Evolutionary conservation across 1,140 invertebrate species (phyloP), one percentile per base, ranked within the genome.

Genomic region (Homarus americanus): DNA sequence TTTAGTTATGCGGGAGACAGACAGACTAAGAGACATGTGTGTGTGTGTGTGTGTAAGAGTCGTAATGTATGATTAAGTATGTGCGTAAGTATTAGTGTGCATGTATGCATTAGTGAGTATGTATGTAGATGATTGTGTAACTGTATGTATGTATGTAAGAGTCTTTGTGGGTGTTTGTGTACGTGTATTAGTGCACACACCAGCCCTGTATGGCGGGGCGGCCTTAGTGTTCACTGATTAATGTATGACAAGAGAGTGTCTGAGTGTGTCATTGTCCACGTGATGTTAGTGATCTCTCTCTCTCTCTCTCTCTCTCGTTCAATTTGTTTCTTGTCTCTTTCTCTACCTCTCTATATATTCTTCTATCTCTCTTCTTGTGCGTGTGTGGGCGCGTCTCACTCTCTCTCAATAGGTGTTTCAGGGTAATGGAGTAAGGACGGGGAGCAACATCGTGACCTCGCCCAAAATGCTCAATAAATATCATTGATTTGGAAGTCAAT

Each of bases 401-500:
- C n/a, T n/a, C n/a, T n/a, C n/a, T n/a, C n/a, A n/a, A n/a, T n/a
- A n/a, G n/a, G n/a, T n/a, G n/a, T n/a, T n/a, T n/a, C n/a, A n/a
- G n/a, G 41, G 24, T 82, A 58, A 24, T 80, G 78, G 79, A 36
- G 36, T 28, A 10, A 49, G 44, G 44, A 49, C n/a, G 28, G n/a
- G 34, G 44, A 20, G 0, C n/a, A n/a, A n/a, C n/a, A n/a, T n/a
- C n/a, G n/a, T n/a, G n/a, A n/a, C n/a, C n/a, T n/a, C n/a, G n/a
- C n/a, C n/a, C n/a, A n/a, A n/a, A n/a, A n/a, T 66, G 49, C 28
- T 63, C 75, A 79, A 78, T 79, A 87, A 78, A 87, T 87, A 87
- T 79, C 85, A 78, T 40, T 87, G 85, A 87, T 87, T 87, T 87
- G 85, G 85, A 87, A 87, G 85, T 58, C 85, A 79, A 87, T 87